A percentile compares a stretch with the other conserved stretches of the same genome.
Conservation (phyloP, 1,140 invertebrate genomes). For the Popillia japonica region DNA sequence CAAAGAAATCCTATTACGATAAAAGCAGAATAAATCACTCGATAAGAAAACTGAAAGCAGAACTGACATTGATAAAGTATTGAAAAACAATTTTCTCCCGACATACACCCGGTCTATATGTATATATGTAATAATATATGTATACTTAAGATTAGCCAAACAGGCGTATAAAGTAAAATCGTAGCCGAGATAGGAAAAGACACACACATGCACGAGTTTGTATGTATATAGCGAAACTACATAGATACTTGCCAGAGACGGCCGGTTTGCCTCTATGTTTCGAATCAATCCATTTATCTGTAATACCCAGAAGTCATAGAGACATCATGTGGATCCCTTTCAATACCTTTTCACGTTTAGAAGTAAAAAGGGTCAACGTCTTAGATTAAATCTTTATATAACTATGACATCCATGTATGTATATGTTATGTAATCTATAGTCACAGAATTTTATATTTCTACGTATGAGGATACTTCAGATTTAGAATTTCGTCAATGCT, state of each 20-base stretch:
- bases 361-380: not conserved
- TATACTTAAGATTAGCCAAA: not conserved
- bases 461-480: too few relatives aligned
- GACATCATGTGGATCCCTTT: not conserved
- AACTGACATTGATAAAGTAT: not conserved
- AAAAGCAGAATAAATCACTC: not conserved
- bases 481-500: too few relatives aligned
- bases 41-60: not conserved
- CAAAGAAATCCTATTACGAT: too few relatives aligned
- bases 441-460: not conserved
- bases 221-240: not conserved
- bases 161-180: not conserved
- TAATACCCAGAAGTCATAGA: slow-evolving; percentile 10
- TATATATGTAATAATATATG: not conserved
- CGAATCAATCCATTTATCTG: slow-evolving; percentile 2
- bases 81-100: not conserved
- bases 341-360: not conserved
- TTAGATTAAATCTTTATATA: not conserved
- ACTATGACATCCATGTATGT: not conserved
- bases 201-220: not conserved
- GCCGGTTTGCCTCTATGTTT: not conserved
- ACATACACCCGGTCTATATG: not conserved
- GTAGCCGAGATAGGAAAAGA: not conserved
- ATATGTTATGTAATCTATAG: not conserved
- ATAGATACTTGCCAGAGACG: not conserved